A percentile compares a stretch with the other conserved stretches of the same genome.
These are phyloP conservation scores for Stictonetta naevosa DNA, from an alignment of 2,113 vertebrate genomes.

Conservation along the genomic window DNA sequence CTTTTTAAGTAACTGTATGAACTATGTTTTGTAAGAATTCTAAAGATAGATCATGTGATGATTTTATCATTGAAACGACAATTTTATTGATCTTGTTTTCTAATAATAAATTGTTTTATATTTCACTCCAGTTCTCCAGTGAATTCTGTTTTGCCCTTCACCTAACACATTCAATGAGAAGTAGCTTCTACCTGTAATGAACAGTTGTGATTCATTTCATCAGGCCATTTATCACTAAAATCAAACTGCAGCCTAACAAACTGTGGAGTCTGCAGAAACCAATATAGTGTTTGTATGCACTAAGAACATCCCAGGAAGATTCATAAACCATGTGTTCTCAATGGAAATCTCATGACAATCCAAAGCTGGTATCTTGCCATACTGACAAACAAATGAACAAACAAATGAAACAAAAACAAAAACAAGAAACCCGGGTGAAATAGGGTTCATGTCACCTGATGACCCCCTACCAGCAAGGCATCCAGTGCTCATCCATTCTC, in stretches of 20 bases:
- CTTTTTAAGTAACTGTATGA: neutral
- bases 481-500: neutral
- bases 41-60: neutral
- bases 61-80: neutral
- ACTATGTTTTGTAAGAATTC: neutral
- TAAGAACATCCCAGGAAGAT: neutral
- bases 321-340: neutral
- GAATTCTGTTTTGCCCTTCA: neutral
- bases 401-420: neutral
- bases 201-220: neutral
- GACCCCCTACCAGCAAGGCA: neutral
- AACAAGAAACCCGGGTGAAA: neutral
- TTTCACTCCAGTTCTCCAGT: neutral
- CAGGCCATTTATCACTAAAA: conserved; percentile 1
- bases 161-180: neutral
- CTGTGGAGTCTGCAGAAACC: neutral
- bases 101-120: neutral
- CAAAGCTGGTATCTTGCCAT: neutral
- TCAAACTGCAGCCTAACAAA: neutral
- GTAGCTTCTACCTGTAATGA: neutral
- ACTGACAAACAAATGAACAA: neutral
- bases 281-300: neutral
- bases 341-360: neutral
- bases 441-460: neutral
- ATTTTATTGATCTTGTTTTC: neutral